Conservation (phyloP, 2,113 vertebrate genomes). For the Osmerus eperlanus region DNA sequence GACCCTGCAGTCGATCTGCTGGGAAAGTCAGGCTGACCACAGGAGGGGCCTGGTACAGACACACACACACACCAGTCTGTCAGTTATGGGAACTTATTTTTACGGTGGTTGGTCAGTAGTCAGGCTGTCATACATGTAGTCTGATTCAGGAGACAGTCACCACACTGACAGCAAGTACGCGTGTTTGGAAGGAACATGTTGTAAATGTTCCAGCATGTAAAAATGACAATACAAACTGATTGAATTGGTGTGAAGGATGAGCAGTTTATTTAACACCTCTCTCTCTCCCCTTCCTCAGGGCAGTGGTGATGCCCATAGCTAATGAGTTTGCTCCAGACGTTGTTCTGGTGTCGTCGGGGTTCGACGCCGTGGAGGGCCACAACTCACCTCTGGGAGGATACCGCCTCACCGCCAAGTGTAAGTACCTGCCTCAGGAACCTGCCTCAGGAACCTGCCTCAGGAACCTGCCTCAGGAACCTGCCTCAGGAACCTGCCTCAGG, state of each 20-base stretch:
- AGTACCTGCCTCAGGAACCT: constrained; percentile 59
- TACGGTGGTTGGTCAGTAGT: not conserved
- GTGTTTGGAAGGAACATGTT: too few species aligned
- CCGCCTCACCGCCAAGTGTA: constrained; percentile 90
- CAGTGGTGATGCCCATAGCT: constrained; percentile 93
- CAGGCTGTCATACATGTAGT: too few species aligned
- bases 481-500: too few species aligned
- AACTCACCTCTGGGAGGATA: constrained; percentile 91
- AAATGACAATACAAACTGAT: too few species aligned
- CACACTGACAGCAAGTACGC: too few species aligned
- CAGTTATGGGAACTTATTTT: not conserved
- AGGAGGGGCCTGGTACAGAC: not conserved
- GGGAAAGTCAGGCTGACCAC: not conserved
- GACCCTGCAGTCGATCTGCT: constrained; percentile 16
- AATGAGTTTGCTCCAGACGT: constrained; percentile 91
- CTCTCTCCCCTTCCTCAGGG: constrained; percentile 70
- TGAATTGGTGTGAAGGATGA: too few species aligned
- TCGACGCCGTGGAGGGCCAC: constrained; percentile 92
- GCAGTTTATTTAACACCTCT: not conserved
- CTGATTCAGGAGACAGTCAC: too few species aligned
- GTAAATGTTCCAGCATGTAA: too few species aligned
- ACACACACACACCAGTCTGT: constrained; percentile 25
- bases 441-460: too few species aligned
- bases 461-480: not conserved
- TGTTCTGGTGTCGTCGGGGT: constrained; percentile 93